These are phyloP conservation scores for Tachina grossa DNA, from an alignment of 2,888 invertebrate genomes.

Conservation along the genomic window DNA sequence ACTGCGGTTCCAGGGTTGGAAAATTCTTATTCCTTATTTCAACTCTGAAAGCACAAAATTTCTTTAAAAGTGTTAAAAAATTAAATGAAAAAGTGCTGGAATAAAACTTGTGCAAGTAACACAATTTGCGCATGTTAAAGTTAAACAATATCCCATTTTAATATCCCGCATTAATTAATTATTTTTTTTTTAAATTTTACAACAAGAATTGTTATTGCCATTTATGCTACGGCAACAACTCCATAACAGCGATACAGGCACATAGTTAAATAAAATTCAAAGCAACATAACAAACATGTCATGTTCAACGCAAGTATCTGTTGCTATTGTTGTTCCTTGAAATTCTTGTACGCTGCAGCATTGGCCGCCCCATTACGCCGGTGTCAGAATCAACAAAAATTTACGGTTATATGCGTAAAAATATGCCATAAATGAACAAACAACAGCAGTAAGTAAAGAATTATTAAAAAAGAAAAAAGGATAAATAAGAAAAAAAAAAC, in stretches of 20 bases:
- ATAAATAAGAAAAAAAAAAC: conserved; percentile 2
- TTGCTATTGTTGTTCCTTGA: conserved; percentile 15
- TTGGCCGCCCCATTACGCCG: conserved; percentile 66
- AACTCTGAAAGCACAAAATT: not conserved
- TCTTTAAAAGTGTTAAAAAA: too few relatives aligned
- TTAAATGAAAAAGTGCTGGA: too few relatives aligned
- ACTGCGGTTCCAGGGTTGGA: too few relatives aligned
- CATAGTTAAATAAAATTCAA: conserved; percentile 3
- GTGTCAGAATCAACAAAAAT: conserved; percentile 67
- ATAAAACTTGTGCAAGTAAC: too few relatives aligned
- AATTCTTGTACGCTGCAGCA: conserved; percentile 29
- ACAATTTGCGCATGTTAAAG: too few relatives aligned
- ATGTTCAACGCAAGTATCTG: conserved; percentile 10
- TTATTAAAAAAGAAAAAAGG: conserved; percentile 1
- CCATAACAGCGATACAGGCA: not conserved
- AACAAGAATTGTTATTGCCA: not conserved
- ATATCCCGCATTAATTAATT: not conserved
- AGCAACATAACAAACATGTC: conserved; percentile 21
- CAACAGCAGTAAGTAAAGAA: conserved; percentile 20
- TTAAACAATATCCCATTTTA: too few relatives aligned
- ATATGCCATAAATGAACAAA: conserved; percentile 57
- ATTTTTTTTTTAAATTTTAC: not conserved
- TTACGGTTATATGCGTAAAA: conserved; percentile 61
- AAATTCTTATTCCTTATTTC: not conserved
- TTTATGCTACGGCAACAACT: not conserved